Base-by-base conservation (phyloP, 2,888 invertebrate genomes). In the Ptilodon capucinus region DNA sequence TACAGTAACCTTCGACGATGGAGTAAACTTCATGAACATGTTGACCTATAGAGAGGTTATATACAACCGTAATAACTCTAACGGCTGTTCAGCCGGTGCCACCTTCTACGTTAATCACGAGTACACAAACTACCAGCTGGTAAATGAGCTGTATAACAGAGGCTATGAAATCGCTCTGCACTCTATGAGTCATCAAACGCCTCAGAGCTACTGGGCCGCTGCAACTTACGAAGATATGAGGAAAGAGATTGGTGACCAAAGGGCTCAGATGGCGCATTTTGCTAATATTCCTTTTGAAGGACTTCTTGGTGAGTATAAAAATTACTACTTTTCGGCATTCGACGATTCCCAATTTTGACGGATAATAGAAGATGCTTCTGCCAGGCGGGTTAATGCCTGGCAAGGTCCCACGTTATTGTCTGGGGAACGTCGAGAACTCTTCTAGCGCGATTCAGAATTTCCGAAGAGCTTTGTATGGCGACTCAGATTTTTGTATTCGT, bases 41-140 rank as follows among this genome's bases (percentile, higher is more conserved):
- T 76, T 80, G 5, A 92, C 92, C 40, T 94, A 94, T 70, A 75
- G 91, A 8, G 68, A 86, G 0, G 61, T 93, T 0, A 77, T 95
- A 3, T 85, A 80, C 45, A 71, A 78, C 11, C 80, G 94, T 0
- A 68, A 40, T 2, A 96, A 96, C 79, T 93, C 92, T 0, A 94
- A 96, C 71, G 91, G 91, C 1, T 94, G 94, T 50, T 89, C 90
- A 0, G 91, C 92, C 0, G 91, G 93, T 0, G 92, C 92, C 32
- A 95, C 95, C 0, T 94, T 95, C 79, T 96, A 93, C 74, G 88
- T 95, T 25, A 94, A 92, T 28, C 95, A 96, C 65, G 94, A 95
- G 55, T 95, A 95, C 73, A 94, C 94, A 0, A 93, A 95, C 76
- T 95, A 95, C 66, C 77, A 84, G 4, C 63, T 90, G 13, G 88